These are phyloP conservation scores for Agrochola lota DNA, from an alignment of 2,888 invertebrate species.

Conservation along the genomic window DNA sequence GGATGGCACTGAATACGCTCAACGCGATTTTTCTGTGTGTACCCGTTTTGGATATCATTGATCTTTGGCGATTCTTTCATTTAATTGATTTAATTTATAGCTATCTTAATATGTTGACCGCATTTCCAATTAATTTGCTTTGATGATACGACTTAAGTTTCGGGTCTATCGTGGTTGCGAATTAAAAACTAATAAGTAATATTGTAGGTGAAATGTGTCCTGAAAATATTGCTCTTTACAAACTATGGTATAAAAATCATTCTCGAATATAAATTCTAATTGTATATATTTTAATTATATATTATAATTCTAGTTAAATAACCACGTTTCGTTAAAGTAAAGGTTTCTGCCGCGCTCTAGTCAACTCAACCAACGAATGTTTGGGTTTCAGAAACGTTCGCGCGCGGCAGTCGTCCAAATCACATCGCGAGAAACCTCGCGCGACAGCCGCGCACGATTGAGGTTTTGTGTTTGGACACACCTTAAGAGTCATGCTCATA, in stretches of 20 bases:
- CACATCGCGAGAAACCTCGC: no score
- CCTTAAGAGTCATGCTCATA: neutral
- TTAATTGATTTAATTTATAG: neutral
- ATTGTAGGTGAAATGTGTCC: neutral
- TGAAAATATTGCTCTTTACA: neutral
- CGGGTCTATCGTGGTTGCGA: neutral
- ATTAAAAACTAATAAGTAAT: neutral
- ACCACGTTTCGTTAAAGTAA: neutral
- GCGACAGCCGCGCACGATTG: no score
- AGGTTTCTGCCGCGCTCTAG: no score
- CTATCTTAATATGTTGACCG: no score
- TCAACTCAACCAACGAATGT: no score
- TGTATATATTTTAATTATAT: no score
- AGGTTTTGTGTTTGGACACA: no score
- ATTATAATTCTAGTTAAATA: no score
- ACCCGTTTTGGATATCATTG: slow-evolving; percentile 1
- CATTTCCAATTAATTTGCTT: neutral
- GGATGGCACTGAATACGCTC: slow-evolving; percentile 32
- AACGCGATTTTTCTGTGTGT: slow-evolving; percentile 8
- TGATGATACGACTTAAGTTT: neutral
- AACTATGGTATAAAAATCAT: no score
- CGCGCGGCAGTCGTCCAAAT: no score
- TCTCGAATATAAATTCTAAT: no score
- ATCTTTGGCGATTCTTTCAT: neutral
- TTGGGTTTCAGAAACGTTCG: no score